phyloP scores from a whole-genome alignment of 92 coral and sea anemone species.

The Actinernus sp. region DNA sequence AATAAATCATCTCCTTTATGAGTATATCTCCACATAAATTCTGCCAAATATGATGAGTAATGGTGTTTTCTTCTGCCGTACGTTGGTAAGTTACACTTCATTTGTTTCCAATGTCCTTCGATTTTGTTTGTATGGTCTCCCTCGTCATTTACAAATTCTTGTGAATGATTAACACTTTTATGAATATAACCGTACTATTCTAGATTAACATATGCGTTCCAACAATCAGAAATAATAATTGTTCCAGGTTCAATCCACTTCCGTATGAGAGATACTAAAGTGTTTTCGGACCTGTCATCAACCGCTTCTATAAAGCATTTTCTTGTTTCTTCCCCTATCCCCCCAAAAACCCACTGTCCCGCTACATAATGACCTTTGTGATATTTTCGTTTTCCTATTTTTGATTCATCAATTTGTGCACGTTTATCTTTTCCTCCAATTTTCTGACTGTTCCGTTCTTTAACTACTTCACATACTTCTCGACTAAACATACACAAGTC shows the following conservation, averaged over 20 bases:
- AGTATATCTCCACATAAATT: slow-evolving; percentile 65
- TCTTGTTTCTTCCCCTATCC: slow-evolving; percentile 52
- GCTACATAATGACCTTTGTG: slow-evolving; percentile 55
- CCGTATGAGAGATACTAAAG: slow-evolving; percentile 51
- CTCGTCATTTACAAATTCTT: slow-evolving; percentile 42
- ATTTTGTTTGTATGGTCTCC: slow-evolving; percentile 69
- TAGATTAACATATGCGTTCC: too few relatives aligned
- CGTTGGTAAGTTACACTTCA: slow-evolving; percentile 49
- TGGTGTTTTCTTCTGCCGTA: slow-evolving; percentile 52
- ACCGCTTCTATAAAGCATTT: slow-evolving; percentile 63
- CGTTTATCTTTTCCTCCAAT: slow-evolving; percentile 35
- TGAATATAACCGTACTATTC: slow-evolving; percentile 52
- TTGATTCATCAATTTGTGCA: too few relatives aligned
- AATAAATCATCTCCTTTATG: slow-evolving; percentile 60
- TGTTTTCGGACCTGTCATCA: slow-evolving; percentile 48
- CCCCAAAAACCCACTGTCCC: slow-evolving; percentile 74
- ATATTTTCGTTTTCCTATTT: slow-evolving; percentile 55
- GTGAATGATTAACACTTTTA: slow-evolving; percentile 52
- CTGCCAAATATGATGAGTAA: slow-evolving; percentile 65
- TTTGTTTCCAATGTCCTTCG: slow-evolving; percentile 74
- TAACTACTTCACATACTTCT: slow-evolving; percentile 62
- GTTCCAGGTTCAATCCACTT: slow-evolving; percentile 60
- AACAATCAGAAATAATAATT: slow-evolving; percentile 57
- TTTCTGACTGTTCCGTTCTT: slow-evolving; percentile 9
- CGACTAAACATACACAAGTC: slow-evolving; percentile 68